Evolutionary conservation across 2,113 vertebrate genomes (phyloP), one percentile per base, ranked within the genome.

Genomic region (Paraplagusia blochii): DNA sequence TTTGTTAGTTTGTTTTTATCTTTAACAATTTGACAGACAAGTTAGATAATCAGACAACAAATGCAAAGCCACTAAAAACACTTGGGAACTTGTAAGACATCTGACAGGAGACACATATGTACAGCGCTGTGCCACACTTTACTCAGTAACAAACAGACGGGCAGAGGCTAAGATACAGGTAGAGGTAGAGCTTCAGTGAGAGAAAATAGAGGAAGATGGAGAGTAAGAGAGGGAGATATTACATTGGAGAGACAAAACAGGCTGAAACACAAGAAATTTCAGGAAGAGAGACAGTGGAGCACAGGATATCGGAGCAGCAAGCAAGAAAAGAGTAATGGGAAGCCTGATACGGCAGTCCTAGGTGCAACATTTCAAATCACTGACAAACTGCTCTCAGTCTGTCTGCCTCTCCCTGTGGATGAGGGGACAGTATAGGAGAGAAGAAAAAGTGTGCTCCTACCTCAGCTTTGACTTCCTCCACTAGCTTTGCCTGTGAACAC

Each of bases 401-500:
- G 65, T 76, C 65, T 74, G 79, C 69, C 77, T 75, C 81, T 80
- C 84, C 74, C 76, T 46, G 61, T 72, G 74, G 76, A 82, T 46
- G 15, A 79, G 4, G 38, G 40, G 35, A 64, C 15, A 12, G 43
- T 45, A n/a, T 44, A 63, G 66, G 33, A 55, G 22, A 66, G 43
- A 15, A 66, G 53, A 61, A 17, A 19, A 13, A 46, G 17, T 38
- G 70, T 35, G 56, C 44, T 63, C 91, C 94, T 92, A 95, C 95
- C 95, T 98, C 94, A 57, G 78, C 76, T 80, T 83, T 90, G 87
- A 96, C 95, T 92, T 91, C 91, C 86, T 70, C 84, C 77, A 88
- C 92, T 52, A 93, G 91, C 45, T 68, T 87, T 51, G 90, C 81
- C 68, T 87, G 85, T 61, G 89, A 85, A 92, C 92, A 92, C 55